Evolutionary conservation across 1,140 invertebrate species (phyloP).

Genomic region (Diachasmimorpha longicaudata): DNA sequence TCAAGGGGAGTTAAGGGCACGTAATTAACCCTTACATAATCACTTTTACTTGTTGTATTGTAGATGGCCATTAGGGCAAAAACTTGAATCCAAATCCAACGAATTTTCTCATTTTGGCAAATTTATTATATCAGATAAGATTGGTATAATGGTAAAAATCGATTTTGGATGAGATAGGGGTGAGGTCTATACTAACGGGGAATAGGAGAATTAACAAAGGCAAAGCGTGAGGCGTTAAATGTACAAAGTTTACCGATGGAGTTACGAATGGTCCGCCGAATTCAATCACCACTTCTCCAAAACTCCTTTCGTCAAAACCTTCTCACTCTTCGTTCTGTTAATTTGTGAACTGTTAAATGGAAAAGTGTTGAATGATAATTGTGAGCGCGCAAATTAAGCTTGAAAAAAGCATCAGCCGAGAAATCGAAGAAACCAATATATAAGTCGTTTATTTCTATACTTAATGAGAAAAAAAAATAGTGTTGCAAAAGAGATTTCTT

Average conservation of each 20-base stretch:
- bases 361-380: conserved; percentile 25
- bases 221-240: conserved; percentile 39
- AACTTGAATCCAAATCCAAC: no score
- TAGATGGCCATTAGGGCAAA: neutral
- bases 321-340: neutral
- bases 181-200: neutral
- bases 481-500: neutral
- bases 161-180: neutral
- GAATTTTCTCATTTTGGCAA: no score
- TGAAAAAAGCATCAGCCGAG: neutral
- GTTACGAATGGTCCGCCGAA: conserved; percentile 49
- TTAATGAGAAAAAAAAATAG: no score
- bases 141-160: conserved; percentile 24
- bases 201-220: conserved; percentile 10
- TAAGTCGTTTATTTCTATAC: no score
- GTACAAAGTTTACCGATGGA: conserved; percentile 56
- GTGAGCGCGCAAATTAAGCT: neutral
- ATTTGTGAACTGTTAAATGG: conserved; percentile 45
- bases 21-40: neutral
- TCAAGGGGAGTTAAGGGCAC: neutral
- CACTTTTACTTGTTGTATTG: conserved; percentile 25
- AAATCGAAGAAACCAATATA: neutral
- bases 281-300: conserved; percentile 45
- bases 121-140: conserved; percentile 28
- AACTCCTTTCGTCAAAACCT: neutral